Evolutionary conservation across 2,797 vertebrate species (phyloP), one percentile per base, ranked within the genome.

Genomic region (Micromesistius poutassou): DNA sequence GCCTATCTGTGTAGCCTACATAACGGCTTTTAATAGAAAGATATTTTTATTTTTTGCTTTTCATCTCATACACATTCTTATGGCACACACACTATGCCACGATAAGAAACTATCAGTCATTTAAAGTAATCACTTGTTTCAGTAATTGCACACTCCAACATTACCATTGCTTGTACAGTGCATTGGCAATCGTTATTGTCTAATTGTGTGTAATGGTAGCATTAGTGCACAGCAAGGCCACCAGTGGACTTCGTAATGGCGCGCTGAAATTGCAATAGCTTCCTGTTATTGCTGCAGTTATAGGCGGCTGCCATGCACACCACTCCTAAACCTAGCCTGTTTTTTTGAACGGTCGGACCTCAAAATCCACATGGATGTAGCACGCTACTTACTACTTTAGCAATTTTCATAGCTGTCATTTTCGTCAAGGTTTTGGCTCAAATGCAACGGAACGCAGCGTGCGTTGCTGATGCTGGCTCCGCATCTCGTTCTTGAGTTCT

Each of bases 201-300:
- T 87, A 90, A 89, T 86, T 85, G 78, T 83, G 46, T 80, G 50
- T 90, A 90, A 92, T 91, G 79, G 84, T 86, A 19, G 19, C 79
- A 90, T 92, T 89, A 87, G 83, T 38, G 46, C 75, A 75, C 50
- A 77, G 78, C 82, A 83, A 82, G 81, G 82, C 76, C 80, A 75
- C 78, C 19, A 0, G 77, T 80, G 70, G 35, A 77, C 85, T 83
- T 76, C 78, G 81, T 90, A 87, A 90, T 89, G 76, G 77, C 77
- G 77, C 81, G 62, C 84, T 85, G 87, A 90, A 90, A 88, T 90
- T 88, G 82, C 40, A 73, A 76, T 78, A 76, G 72, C 84, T 91
- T 92, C 89, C 89, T 91, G 90, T 85, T 90, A 88, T 91, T 92
- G 84, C 74, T 25, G 79, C 74, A 79, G 80, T 83, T 73, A 84